Base-by-base conservation (phyloP, 2,797 vertebrate species). In the Thalassophryne amazonica region DNA sequence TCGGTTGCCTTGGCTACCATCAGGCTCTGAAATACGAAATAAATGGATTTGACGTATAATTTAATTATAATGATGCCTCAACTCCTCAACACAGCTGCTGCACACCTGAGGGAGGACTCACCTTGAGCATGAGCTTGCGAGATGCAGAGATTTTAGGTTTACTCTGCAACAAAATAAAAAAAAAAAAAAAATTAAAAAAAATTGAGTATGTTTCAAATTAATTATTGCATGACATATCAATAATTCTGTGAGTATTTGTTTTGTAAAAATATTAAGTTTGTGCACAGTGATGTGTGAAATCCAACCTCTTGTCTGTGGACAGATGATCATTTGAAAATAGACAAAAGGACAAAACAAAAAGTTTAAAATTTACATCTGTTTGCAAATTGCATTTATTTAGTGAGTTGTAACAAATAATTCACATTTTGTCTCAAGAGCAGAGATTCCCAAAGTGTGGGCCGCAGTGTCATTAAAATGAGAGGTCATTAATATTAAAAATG, bases 141-240 rank as follows among this genome's bases (percentile, higher is more conserved):
- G 96, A 99, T 11, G 97, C 97, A 5, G 96, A 92, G 81, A 99
- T 98, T 90, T 99, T 98, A 48, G 94, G 89, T 90, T 98, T 99
- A 78, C 88, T 94, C 95, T 98, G 68, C 17, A 11, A 54, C 45
- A 42, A 15, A 14, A 41, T 0, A 13, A 19, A 0, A 30, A 4
- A n/a, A n/a, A n/a, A n/a, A n/a, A n/a, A n/a, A n/a, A n/a, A n/a
- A n/a, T n/a, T n/a, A n/a, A n/a, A n/a, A n/a, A n/a, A n/a, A n/a
- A n/a, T n/a, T n/a, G n/a, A n/a, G n/a, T n/a, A n/a, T n/a, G n/a
- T n/a, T n/a, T n/a, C n/a, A n/a, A n/a, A n/a, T n/a, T n/a, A n/a
- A n/a, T n/a, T n/a, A n/a, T n/a, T n/a, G n/a, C n/a, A n/a, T n/a
- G n/a, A n/a, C n/a, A n/a, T n/a, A n/a, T n/a, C n/a, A n/a, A n/a